Evolutionary conservation across 2,888 invertebrate genomes (phyloP).

Genomic region (Meliscaeva auricollis): DNA sequence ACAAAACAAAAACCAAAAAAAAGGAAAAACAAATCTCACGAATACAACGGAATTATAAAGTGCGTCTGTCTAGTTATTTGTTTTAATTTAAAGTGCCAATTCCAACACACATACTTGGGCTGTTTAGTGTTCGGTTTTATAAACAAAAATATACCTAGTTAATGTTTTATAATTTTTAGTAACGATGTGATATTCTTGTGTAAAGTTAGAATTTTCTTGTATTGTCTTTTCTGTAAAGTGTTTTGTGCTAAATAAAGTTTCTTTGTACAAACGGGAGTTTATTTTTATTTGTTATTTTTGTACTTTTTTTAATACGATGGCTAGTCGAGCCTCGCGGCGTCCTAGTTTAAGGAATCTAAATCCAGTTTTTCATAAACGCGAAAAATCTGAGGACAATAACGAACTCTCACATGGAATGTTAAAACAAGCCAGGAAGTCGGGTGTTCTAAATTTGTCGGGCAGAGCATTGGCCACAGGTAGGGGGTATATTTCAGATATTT

Average conservation of each 20-base stretch:
- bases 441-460: constrained; percentile 91
- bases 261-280: too few relatives aligned
- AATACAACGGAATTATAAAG: constrained; percentile 10
- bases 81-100: constrained; percentile 26
- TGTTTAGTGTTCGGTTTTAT: neutral
- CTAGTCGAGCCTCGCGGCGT: constrained; percentile 71
- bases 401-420: constrained; percentile 89
- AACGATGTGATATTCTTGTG: constrained; percentile 10
- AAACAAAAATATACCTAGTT: neutral
- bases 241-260: constrained; percentile 17
- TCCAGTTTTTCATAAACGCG: constrained; percentile 90
- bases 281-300: neutral
- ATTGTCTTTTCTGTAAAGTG: constrained; percentile 10
- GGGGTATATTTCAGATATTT: constrained; percentile 48
- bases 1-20: constrained; percentile 25
- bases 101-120: neutral
- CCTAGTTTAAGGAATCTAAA: constrained; percentile 81
- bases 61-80: constrained; percentile 14
- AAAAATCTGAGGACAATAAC: constrained; percentile 88
- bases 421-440: constrained; percentile 92
- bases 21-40: constrained; percentile 7
- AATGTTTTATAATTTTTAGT: neutral
- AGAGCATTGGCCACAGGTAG: constrained; percentile 90
- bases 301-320: constrained; percentile 14
- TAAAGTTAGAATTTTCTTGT: neutral